phyloP scores from a whole-genome alignment of 2,113 vertebrate species.

The Sceloporus tristichus region DNA sequence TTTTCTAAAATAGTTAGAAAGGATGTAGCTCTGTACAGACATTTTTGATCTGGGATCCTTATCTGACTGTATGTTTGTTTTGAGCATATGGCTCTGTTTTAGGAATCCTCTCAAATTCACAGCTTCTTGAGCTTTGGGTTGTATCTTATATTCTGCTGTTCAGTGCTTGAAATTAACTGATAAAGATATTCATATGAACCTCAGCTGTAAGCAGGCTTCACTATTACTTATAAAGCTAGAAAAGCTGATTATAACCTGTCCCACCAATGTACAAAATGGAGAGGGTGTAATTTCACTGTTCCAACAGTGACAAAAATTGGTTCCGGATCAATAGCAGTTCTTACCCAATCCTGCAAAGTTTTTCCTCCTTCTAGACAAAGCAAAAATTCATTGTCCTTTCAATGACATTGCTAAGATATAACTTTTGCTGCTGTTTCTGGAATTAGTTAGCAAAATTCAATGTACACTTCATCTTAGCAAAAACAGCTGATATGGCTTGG shows the following conservation, averaged over 20 bases:
- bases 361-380: not conserved
- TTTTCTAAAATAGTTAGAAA: not conserved
- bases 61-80: not conserved
- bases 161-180: constrained; percentile 16
- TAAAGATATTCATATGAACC: not conserved
- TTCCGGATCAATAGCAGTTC: not conserved
- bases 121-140: not conserved
- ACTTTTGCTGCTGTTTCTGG: not conserved
- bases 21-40: not conserved
- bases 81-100: not conserved
- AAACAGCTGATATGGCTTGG: constrained; percentile 9
- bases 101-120: not conserved
- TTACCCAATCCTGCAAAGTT: not conserved
- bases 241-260: constrained; percentile 10
- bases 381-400: not conserved
- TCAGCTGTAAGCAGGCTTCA: not conserved
- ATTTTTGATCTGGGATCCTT: not conserved
- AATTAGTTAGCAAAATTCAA: not conserved
- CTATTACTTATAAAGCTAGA: not conserved
- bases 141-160: not conserved
- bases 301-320: not conserved
- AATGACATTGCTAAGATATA: not conserved
- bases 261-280: not conserved
- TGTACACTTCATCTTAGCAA: not conserved
- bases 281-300: not conserved